Evolutionary conservation across 30 jellyfish, hydroid and myxozoan genomes (phyloP).

Genomic region (Aurelia sp.): DNA sequence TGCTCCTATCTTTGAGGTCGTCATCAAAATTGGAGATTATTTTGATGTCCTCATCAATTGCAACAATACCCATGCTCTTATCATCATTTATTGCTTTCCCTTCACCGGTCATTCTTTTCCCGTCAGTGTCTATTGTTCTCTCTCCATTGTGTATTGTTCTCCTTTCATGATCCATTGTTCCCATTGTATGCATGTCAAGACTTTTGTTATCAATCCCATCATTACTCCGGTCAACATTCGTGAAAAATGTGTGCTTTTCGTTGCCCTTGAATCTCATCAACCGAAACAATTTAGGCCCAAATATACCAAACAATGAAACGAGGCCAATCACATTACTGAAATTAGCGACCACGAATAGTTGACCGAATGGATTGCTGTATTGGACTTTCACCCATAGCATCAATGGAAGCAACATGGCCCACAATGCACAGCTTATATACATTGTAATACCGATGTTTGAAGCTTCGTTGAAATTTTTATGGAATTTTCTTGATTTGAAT

Average conservation of each 20-base stretch:
- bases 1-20: no score
- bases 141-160: no score
- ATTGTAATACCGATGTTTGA: constrained; percentile 85
- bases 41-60: no score
- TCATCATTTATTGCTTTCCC: no score
- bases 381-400: not conserved
- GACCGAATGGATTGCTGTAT: constrained; percentile 23
- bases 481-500: constrained; percentile 87
- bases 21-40: no score
- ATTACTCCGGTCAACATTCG: no score
- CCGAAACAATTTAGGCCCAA: constrained; percentile 53
- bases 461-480: constrained; percentile 86
- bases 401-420: constrained; percentile 68
- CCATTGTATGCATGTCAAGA: no score
- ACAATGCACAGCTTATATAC: constrained; percentile 74
- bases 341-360: constrained; percentile 17
- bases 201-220: no score
- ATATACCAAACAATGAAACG: constrained; percentile 50
- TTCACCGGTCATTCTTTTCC: no score
- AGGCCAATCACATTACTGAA: constrained; percentile 49
- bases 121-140: no score
- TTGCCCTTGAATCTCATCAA: not conserved
- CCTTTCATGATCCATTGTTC: no score
- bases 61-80: no score
- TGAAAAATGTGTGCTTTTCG: constrained; percentile 1